phyloP scores from a whole-genome alignment of 2,888 invertebrate genomes.

The Philaethria dido region DNA sequence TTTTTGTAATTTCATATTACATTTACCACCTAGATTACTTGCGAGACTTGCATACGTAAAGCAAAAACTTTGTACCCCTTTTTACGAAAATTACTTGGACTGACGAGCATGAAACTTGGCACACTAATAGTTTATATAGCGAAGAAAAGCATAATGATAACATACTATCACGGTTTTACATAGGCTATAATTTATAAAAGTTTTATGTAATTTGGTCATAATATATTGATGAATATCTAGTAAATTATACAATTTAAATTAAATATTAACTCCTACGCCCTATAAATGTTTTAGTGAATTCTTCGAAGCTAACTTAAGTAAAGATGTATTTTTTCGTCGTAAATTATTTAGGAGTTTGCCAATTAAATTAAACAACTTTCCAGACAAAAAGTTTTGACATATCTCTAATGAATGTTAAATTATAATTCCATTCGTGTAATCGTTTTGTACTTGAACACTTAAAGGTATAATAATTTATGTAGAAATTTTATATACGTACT shows the following conservation, averaged over 20 bases:
- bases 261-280: background rate
- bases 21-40: no score
- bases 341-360: slow-evolving; percentile 27
- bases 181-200: no score
- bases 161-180: no score
- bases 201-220: no score
- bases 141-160: no score
- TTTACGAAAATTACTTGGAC: no score
- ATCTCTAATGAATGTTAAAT: slow-evolving; percentile 32
- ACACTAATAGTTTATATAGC: no score
- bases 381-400: slow-evolving; percentile 40
- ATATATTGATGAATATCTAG: no score
- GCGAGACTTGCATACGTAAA: no score
- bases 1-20: no score
- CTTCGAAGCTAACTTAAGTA: background rate
- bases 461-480: slow-evolving; percentile 4
- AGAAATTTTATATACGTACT: background rate
- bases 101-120: no score
- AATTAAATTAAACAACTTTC: slow-evolving; percentile 38
- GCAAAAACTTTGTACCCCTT: no score
- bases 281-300: background rate
- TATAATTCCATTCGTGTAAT: slow-evolving; percentile 22
- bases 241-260: background rate
- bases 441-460: slow-evolving; percentile 1
- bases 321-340: slow-evolving; percentile 18